Base-by-base conservation (phyloP, 2,888 invertebrate genomes). In the Opisthograptis luteolata region DNA sequence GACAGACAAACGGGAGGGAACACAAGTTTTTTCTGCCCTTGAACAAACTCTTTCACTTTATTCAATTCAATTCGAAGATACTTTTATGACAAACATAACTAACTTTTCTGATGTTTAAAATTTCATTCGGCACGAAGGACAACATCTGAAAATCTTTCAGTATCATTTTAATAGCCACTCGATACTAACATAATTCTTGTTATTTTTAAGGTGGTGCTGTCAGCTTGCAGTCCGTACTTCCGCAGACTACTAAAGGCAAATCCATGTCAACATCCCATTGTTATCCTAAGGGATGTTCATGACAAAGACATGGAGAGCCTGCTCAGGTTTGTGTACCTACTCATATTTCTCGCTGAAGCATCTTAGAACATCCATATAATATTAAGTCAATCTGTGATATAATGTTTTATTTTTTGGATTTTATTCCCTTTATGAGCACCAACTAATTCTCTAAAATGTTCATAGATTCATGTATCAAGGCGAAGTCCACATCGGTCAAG, bases 181-280 rank as follows among this genome's bases (percentile, higher is more conserved):
- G 1, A 30, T 1, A 14, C 1, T 14, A 0, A 22, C 14, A 9
- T 22, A 17, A 27, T 28, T 30, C 9, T 6, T 7, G 17, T 39
- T 15, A 12, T 28, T 17, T 34, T 41, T 9, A 45, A 89, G 89
- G 89, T 90, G 70, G 97, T 98, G 68, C 92, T 98, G 61, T 97
- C 97, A 62, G 97, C 97, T 58, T 97, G 97, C 92, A 97, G 97
- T 86, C 97, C 97, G 32, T 97, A 97, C 87, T 97, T 97, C 91
- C 93, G 96, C 73, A 93, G 95, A 77, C 92, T 97, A 69, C 92
- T 97, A 74, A 97, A 97, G 88, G 96, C 96, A 45, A 97, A 97
- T 84, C 97, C 97, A 60, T 97, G 97, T 87, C 95, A 96, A 81
- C 97, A 97, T 85, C 97, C 97, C 34, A 97, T 97, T 70, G 95